Evolutionary conservation across 2,797 vertebrate species (phyloP), one percentile per base, ranked within the genome.

Genomic region (Holocentrus rufus): DNA sequence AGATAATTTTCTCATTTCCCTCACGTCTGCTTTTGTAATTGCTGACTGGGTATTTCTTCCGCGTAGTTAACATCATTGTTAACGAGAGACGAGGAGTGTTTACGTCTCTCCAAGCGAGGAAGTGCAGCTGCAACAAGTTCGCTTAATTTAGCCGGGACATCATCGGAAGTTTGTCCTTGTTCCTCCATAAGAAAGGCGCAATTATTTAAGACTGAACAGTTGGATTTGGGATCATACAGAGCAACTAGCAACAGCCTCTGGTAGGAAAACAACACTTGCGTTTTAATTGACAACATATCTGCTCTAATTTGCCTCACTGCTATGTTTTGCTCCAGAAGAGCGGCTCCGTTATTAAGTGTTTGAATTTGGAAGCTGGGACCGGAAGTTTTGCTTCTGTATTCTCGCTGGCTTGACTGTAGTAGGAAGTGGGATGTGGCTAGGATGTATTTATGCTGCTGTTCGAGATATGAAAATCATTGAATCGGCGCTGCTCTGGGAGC

Each of bases 391-490:
- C 34, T 0, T 13, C 11, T 39, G 2, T n/a, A 3, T 11, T n/a
- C 5, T 10, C 20, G 9, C 0, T 1, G 1, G 1, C 0, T 49
- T 65, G 62, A 80, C 75, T 2, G 47, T 63, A n/a, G 22, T 68
- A 64, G 82, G 85, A 80, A 89, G 93, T 92, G 93, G 93, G 94
- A 94, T 93, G 94, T 94, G 94, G 88, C 89, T 82, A 83, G 86
- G 68, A 72, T 90, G 82, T 89, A 90, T 93, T 91, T 88, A 80
- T 90, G 87, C 83, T 86, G 83, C 88, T 59, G 85, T 77, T 80
- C 85, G 74, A 86, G 85, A 90, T 83, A 87, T 93, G 90, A 92
- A 79, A 84, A 84, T 53, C 86, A 87, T 63, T 90, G 83, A 85
- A 79, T 84, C 74, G 46, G 72, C 64, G 57, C 74, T 68, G 65